These are phyloP conservation scores for Agrilus mali DNA, from an alignment of 2,888 invertebrate species.

Conservation along the genomic window DNA sequence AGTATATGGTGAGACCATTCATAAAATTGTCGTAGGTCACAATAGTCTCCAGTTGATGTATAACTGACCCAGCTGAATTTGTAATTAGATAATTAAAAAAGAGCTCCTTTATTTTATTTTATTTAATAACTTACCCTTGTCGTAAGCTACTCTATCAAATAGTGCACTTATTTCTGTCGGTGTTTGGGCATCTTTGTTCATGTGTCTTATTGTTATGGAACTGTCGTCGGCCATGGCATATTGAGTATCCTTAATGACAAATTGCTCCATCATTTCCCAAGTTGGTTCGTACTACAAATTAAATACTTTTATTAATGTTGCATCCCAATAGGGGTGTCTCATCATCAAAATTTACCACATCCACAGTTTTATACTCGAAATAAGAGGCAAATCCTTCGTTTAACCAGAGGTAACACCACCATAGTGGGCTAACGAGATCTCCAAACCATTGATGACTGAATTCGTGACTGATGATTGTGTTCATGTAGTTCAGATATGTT, in stretches of 20 bases:
- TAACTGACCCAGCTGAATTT: no score
- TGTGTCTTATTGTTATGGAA: conserved; percentile 35
- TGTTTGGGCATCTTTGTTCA: conserved; percentile 38
- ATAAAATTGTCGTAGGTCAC: no score
- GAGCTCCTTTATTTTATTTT: no score
- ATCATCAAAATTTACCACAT: conserved; percentile 31
- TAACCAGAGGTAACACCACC: conserved; percentile 65
- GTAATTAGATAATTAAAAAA: no score
- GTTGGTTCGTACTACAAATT: conserved; percentile 4
- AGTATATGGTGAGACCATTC: no score
- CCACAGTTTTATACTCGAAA: conserved; percentile 55
- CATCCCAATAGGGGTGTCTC: neutral
- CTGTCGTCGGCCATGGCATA: conserved; percentile 4
- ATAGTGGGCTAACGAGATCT: conserved; percentile 57
- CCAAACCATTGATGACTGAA: conserved; percentile 76
- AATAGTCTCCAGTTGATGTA: no score
- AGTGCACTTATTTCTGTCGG: conserved; percentile 43
- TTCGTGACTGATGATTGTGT: conserved; percentile 58
- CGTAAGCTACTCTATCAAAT: conserved; percentile 55
- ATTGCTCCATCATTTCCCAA: conserved; percentile 8
- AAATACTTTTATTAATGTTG: neutral
- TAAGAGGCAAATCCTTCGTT: conserved; percentile 64
- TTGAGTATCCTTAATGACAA: conserved; percentile 2
- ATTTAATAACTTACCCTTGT: conserved; percentile 36
- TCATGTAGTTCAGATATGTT: no score